Conservation (phyloP, 2,888 invertebrate genomes). For the Ametastegia equiseti region DNA sequence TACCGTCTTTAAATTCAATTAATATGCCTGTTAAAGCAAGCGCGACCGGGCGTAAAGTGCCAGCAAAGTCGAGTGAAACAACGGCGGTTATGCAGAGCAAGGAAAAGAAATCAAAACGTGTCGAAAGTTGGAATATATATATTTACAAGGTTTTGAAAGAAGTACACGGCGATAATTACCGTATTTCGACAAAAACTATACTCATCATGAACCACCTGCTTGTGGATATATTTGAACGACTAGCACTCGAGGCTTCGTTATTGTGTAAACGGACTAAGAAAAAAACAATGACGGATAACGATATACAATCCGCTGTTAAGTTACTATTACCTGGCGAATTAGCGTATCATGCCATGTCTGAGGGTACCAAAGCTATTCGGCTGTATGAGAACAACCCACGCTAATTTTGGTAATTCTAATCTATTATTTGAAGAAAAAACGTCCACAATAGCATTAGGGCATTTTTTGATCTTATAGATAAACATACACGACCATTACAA, state of each 20-base stretch:
- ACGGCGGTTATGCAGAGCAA: background rate
- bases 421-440: too few relatives aligned
- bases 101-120: background rate
- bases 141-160: background rate
- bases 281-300: background rate
- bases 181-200: background rate
- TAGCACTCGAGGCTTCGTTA: background rate
- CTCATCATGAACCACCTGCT: background rate
- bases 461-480: too few relatives aligned
- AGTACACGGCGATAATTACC: background rate
- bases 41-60: background rate
- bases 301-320: background rate
- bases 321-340: background rate
- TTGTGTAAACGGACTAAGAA: background rate
- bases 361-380: background rate
- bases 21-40: background rate
- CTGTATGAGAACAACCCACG: too few relatives aligned
- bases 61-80: too few relatives aligned
- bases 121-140: background rate
- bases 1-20: too few relatives aligned
- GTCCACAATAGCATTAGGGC: too few relatives aligned
- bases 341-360: background rate
- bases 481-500: too few relatives aligned
- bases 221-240: background rate
- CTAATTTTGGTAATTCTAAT: background rate